Base-by-base conservation (phyloP, 2,888 invertebrate species). In the Philaethria dido region DNA sequence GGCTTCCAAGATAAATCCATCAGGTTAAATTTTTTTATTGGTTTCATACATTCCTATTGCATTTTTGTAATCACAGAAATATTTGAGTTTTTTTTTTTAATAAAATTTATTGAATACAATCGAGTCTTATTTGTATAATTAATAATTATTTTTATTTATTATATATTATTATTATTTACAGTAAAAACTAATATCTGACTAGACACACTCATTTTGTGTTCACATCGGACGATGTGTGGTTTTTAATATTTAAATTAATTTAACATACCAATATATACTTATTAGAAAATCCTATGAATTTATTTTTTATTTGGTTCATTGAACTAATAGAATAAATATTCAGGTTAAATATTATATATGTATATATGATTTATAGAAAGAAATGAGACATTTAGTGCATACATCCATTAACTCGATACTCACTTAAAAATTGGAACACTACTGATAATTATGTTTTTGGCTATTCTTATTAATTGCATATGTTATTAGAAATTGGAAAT, bases 21-120 rank as follows among this genome's bases (percentile, higher is more conserved):
- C 83, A 82, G 78, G 83, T 90, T 87, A 89, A 86, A 82, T 76
- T 83, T 89, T 47, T 89, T 89, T 85, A 85, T 90, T 83, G 81
- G 83, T 86, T 80, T 71, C 42, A 80, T 87, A 88, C 89, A 89
- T 90, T 90, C 89, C 89, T 81, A 80, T 86, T 82, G 79, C 74
- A 80, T 77, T 81, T 84, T 75, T 77, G 73, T 69, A 64, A 77
- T 83, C 77, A 81, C 78, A 80, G 78, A 79, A 64, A 77, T 80
- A 72, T 74, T 79, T 73, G 70, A 69, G 71, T 75, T 75, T 72
- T 72, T 75, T 72, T 72, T 59, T 60, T 59, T 76, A 88, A 86
- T 87, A 88, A 89, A 88, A 72, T 83, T 81, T 83, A 80, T 84
- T 80, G 77, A 84, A 75, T 84, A 86, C 78, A 87, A 80, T 69